phyloP scores from a whole-genome alignment of 2,113 vertebrate genomes.

The Arothron firmamentum region DNA sequence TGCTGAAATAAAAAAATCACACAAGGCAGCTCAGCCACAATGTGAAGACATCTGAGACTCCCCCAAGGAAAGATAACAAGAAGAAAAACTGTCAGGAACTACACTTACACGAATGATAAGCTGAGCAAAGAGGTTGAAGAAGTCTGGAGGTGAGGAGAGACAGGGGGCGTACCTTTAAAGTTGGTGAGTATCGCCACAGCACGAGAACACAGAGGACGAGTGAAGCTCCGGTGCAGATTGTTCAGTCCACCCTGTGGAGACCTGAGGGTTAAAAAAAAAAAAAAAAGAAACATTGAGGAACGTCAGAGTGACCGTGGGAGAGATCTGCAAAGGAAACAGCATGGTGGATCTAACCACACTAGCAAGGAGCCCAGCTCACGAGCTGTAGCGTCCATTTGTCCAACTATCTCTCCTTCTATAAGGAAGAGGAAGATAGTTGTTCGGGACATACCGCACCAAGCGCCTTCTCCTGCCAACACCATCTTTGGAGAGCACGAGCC shows the following conservation, averaged over 20 bases:
- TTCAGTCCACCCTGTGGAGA: slow-evolving; percentile 49
- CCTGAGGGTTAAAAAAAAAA: slow-evolving; percentile 29
- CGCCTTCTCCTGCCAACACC: not conserved
- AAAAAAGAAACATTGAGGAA: slow-evolving; percentile 10
- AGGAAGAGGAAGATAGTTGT: too few species aligned
- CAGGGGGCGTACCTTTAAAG: slow-evolving; percentile 67
- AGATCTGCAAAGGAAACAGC: too few species aligned
- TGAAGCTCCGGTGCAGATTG: slow-evolving; percentile 46
- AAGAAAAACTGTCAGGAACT: slow-evolving; percentile 36
- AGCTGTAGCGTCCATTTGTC: too few species aligned
- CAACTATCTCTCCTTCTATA: too few species aligned
- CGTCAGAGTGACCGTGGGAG: too few species aligned
- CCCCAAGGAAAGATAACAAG: slow-evolving; percentile 33
- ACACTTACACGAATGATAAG: slow-evolving; percentile 59
- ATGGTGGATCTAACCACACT: too few species aligned
- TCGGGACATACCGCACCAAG: not conserved
- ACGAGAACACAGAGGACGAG: slow-evolving; percentile 43
- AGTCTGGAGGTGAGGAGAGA: slow-evolving; percentile 39
- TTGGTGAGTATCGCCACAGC: slow-evolving; percentile 48
- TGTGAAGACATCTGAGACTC: slow-evolving; percentile 24
- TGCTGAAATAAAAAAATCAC: slow-evolving; percentile 37
- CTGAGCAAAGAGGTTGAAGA: slow-evolving; percentile 60
- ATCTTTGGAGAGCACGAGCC: not conserved
- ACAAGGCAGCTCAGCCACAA: slow-evolving; percentile 33
- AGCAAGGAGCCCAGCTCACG: too few species aligned